Evolutionary conservation across 1,140 invertebrate species (phyloP).

Genomic region (Eriocheir sinensis): DNA sequence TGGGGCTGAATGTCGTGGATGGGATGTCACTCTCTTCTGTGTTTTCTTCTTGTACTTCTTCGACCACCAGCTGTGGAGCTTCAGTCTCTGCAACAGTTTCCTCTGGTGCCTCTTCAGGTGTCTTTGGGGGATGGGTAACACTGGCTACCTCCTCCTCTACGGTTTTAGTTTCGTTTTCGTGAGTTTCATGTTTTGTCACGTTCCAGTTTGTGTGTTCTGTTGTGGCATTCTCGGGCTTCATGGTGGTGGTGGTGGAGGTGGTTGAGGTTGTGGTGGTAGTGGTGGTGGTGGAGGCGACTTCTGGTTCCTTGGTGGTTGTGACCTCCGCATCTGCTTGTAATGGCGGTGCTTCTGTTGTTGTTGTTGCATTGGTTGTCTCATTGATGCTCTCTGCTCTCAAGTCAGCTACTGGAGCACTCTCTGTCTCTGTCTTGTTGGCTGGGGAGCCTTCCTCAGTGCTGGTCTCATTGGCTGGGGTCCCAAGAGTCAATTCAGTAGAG

Average conservation of each 20-base stretch:
- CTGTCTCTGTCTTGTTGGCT: too few species aligned
- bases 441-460: too few species aligned
- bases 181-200: background rate
- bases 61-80: slow-evolving; percentile 2
- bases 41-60: slow-evolving; percentile 31
- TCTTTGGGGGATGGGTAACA: background rate
- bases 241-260: too few species aligned
- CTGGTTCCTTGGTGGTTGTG: background rate
- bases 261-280: too few species aligned
- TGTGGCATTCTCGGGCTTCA: background rate
- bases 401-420: too few species aligned
- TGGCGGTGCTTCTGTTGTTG: background rate
- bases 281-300: background rate
- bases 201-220: slow-evolving; percentile 27
- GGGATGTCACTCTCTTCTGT: slow-evolving; percentile 36
- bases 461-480: background rate
- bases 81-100: slow-evolving; percentile 43
- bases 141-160: slow-evolving; percentile 7
- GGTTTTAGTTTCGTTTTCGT: background rate
- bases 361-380: background rate
- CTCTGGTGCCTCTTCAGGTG: slow-evolving; percentile 27
- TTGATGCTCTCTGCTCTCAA: too few species aligned
- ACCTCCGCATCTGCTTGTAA: background rate
- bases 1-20: slow-evolving; percentile 1
- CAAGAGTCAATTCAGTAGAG: background rate